A percentile compares a stretch with the other conserved stretches of the same genome.
Evolutionary conservation across 2,888 invertebrate genomes (phyloP).

Genomic region (Mycalesis mineus): DNA sequence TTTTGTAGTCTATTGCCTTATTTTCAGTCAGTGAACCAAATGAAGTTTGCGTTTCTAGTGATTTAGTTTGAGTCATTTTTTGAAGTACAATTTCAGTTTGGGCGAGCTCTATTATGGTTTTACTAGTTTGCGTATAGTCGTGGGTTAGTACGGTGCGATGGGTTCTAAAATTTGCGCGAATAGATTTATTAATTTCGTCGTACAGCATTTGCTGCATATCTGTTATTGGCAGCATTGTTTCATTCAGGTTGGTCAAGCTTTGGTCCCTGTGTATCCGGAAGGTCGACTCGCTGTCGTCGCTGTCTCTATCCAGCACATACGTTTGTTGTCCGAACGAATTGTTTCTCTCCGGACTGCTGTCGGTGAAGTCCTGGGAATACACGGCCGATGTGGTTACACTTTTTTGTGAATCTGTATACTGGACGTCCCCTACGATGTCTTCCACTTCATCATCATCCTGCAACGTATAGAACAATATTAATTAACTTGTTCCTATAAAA

Average conservation of each 20-base stretch:
- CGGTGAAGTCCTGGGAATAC: slow-evolving; percentile 63
- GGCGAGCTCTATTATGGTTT: slow-evolving; percentile 75
- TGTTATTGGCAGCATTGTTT: slow-evolving; percentile 24
- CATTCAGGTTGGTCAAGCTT: slow-evolving; percentile 39
- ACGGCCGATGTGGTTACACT: slow-evolving; percentile 60
- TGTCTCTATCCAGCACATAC: slow-evolving; percentile 59
- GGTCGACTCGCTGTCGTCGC: slow-evolving; percentile 53
- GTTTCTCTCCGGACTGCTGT: slow-evolving; percentile 59
- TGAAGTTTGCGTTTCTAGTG: slow-evolving; percentile 66
- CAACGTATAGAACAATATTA: not conserved
- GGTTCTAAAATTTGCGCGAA: slow-evolving; percentile 7
- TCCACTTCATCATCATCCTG: slow-evolving; percentile 65
- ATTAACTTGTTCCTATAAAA: not conserved
- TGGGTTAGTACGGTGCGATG: slow-evolving; percentile 35
- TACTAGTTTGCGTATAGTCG: slow-evolving; percentile 78
- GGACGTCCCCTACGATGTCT: slow-evolving; percentile 56
- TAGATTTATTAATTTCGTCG: not conserved
- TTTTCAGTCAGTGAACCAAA: slow-evolving; percentile 56
- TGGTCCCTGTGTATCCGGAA: slow-evolving; percentile 37
- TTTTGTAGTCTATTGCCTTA: slow-evolving; percentile 51
- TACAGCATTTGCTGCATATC: slow-evolving; percentile 27
- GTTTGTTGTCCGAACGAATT: slow-evolving; percentile 65
- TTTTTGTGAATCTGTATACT: slow-evolving; percentile 64
- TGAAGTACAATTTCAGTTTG: slow-evolving; percentile 43
- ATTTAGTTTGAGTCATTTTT: slow-evolving; percentile 35